Evolutionary conservation across 2,888 invertebrate species (phyloP), one percentile per base, ranked within the genome.

Genomic region (Agrochola circellaris): DNA sequence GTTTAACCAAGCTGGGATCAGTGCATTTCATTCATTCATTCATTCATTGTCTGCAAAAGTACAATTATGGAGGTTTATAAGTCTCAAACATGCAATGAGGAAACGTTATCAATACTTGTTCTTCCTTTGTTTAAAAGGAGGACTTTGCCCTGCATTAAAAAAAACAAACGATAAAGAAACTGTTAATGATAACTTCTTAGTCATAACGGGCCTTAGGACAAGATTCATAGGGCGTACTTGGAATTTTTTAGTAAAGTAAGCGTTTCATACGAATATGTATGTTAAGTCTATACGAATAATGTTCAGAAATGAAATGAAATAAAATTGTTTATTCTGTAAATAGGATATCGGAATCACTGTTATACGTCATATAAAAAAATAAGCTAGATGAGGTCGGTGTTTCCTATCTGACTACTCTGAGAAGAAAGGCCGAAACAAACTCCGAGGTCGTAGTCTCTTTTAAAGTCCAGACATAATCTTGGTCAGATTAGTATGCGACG

Each of bases 81-180:
- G 26, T 20, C 20, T 23, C n/a, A n/a, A 67, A 48, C 67, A 71
- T 20, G 15, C 26, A 38, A 74, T 79, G 20, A 54, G 54, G 8
- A 34, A 48, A 6, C 2, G 20, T 42, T 15, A 78, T 20, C 17
- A 51, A 17, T 48, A 60, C 48, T n/a, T 13, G 20, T 30, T 42
- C 20, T 26, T 45, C 38, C 42, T 51, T 64, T 51, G 51, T 62
- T 7, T 61, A 11, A 61, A 30, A 77, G 1, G 13, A 73, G 23
- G 17, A 51, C 78, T 61, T 75, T 42, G 38, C 20, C 15, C n/a
- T 30, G 23, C 8, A 61, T 23, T 51, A 30, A 15, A 17, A 75
- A 45, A 58, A 73, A 34, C 9, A 48, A 34, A n/a, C 17, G 77
- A 76, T 48, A 38, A 60, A 60, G 23, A 75, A 38, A 72, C 15